Evolutionary conservation across 2,888 invertebrate species (phyloP).

Genomic region (Ceramica pisi): DNA sequence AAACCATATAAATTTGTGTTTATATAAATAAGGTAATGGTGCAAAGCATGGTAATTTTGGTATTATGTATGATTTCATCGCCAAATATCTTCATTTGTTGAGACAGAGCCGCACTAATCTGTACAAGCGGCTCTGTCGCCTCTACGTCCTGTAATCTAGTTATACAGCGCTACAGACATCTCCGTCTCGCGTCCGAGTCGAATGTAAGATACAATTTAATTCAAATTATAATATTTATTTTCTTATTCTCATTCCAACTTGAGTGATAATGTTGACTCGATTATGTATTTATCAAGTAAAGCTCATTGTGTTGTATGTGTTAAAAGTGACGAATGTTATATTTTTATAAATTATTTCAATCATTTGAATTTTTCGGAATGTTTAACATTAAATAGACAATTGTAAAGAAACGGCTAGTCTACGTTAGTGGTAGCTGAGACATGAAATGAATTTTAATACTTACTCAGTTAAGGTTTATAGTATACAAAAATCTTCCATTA

Average conservation of each 20-base stretch:
- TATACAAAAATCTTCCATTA: conserved; percentile 67
- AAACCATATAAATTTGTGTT: conserved; percentile 77
- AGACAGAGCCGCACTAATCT: conserved; percentile 61
- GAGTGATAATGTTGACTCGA: conserved; percentile 80
- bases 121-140: conserved; percentile 64
- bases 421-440: conserved; percentile 66
- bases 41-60: conserved; percentile 79
- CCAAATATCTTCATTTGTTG: conserved; percentile 63
- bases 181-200: conserved; percentile 59
- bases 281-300: conserved; percentile 76
- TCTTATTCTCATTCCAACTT: conserved; percentile 87
- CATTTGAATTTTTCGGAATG: conserved; percentile 75
- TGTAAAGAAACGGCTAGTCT: conserved; percentile 80
- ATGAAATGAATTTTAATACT: conserved; percentile 59
- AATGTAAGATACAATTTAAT: conserved; percentile 65
- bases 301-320: conserved; percentile 83
- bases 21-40: conserved; percentile 82
- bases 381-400: conserved; percentile 67
- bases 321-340: conserved; percentile 83
- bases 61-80: conserved; percentile 71
- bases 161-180: conserved; percentile 50
- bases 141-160: conserved; percentile 52
- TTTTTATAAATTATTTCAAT: conserved; percentile 87
- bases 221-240: conserved; percentile 78
- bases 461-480: conserved; percentile 58